phyloP scores from a whole-genome alignment of 1,140 invertebrate genomes.

The Lucilia cuprina region DNA sequence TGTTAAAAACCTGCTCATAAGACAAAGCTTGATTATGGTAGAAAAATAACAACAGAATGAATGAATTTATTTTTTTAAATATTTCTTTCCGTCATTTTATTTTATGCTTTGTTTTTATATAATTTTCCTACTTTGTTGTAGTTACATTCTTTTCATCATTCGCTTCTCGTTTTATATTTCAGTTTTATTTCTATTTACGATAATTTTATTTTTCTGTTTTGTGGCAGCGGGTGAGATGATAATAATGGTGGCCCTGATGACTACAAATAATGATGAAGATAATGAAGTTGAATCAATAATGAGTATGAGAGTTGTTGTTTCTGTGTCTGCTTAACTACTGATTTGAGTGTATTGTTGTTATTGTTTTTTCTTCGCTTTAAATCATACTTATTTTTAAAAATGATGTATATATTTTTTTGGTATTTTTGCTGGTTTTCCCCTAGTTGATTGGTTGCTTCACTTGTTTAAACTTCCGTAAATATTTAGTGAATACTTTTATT shows the following conservation, averaged over 20 bases:
- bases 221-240: no score
- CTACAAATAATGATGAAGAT: background rate
- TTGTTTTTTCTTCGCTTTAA: background rate
- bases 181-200: no score
- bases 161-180: no score
- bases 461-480: background rate
- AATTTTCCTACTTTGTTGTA: background rate
- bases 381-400: no score
- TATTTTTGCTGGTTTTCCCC: background rate
- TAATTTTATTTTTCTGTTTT: background rate
- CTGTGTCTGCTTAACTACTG: background rate
- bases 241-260: background rate
- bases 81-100: background rate
- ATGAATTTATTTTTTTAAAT: background rate
- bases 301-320: background rate
- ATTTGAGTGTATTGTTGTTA: background rate
- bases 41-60: no score
- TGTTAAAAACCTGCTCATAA: background rate
- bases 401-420: background rate
- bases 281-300: background rate
- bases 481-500: background rate
- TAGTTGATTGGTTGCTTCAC: background rate
- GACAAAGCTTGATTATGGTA: background rate
- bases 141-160: no score
- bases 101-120: background rate